These are phyloP conservation scores for Pollachius pollachius DNA, from an alignment of 2,113 vertebrate genomes.

Conservation along the genomic window DNA sequence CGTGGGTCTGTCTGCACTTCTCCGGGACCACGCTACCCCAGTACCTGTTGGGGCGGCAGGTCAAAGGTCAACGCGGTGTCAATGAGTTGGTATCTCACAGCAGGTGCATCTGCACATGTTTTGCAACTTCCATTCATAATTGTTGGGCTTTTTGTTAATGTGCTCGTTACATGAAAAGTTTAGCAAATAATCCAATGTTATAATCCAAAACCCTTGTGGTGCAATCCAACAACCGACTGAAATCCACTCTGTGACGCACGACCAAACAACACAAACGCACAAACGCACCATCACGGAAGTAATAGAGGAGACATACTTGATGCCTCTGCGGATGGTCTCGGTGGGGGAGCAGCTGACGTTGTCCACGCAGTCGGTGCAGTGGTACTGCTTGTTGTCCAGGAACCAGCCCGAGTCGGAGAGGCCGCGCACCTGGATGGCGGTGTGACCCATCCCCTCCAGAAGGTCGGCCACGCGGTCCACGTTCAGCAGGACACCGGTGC, in stretches of 20 bases:
- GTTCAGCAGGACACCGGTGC: conserved; percentile 92
- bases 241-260: neutral
- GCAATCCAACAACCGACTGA: too few species aligned
- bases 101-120: too few species aligned
- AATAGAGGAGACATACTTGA: conserved; percentile 78
- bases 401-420: conserved; percentile 97
- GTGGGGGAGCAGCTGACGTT: conserved; percentile 87
- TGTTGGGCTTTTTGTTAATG: too few species aligned
- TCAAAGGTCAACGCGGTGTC: neutral
- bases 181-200: too few species aligned
- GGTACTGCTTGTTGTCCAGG: conserved; percentile 95
- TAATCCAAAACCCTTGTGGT: too few species aligned
- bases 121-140: too few species aligned
- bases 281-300: too few species aligned
- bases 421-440: conserved; percentile 89
- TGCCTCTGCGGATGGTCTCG: conserved; percentile 92
- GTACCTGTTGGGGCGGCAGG: conserved; percentile 74
- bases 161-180: too few species aligned
- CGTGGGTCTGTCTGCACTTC: conserved; percentile 84
- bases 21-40: conserved; percentile 93
- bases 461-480: conserved; percentile 90
- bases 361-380: conserved; percentile 87
- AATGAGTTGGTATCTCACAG: neutral
- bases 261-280: too few species aligned
- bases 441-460: conserved; percentile 85